Percentiles rank a stretch among this genome's conserved stretches.
These are phyloP conservation scores for Oeneis ivallda DNA, from an alignment of 2,888 invertebrate species.

Conservation along the genomic window DNA sequence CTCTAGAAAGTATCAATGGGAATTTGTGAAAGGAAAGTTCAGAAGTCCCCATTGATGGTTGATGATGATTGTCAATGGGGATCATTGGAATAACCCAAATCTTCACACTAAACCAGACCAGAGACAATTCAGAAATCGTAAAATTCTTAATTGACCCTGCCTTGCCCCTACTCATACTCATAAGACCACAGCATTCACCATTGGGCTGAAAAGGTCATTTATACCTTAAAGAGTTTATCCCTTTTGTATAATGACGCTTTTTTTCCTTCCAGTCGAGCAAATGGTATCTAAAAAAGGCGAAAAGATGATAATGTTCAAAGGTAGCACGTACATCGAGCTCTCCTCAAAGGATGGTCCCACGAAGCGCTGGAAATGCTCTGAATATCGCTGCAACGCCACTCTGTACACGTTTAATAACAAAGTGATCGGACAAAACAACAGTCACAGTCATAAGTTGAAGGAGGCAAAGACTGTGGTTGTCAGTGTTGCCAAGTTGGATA, in stretches of 20 bases:
- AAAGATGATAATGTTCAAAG: conserved; percentile 43
- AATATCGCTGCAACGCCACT: not conserved
- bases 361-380: conserved; percentile 4
- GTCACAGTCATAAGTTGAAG: not conserved
- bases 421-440: conserved; percentile 6
- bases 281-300: conserved; percentile 42
- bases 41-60: too few species aligned
- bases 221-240: too few species aligned
- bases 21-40: too few species aligned
- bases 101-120: too few species aligned
- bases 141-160: too few species aligned
- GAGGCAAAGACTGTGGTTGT: not conserved
- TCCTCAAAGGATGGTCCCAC: not conserved
- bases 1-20: too few species aligned
- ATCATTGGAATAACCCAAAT: too few species aligned
- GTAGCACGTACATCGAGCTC: conserved; percentile 18
- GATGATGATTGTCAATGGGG: too few species aligned
- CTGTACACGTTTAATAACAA: conserved; percentile 2
- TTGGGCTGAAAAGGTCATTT: too few species aligned
- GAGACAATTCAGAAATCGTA: too few species aligned
- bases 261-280: conserved; percentile 31
- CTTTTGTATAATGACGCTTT: not conserved
- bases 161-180: too few species aligned
- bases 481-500: not conserved
- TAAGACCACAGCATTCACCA: too few species aligned